Conservation (phyloP, 1,140 invertebrate species). For the Drosophila kohkoa region DNA sequence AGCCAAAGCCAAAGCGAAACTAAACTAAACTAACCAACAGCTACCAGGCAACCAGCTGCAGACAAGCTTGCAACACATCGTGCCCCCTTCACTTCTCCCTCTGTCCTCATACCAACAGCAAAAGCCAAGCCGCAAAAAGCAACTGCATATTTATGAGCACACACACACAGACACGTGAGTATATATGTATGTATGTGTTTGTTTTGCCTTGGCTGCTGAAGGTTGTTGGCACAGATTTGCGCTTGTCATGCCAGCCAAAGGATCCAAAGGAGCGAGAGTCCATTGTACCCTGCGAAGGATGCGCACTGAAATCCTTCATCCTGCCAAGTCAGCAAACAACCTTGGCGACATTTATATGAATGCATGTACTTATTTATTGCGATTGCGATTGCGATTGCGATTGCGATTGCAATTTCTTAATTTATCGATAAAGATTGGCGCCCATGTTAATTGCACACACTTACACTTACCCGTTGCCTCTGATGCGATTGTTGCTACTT, state of each 20-base stretch:
- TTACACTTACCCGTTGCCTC: slow-evolving; percentile 50
- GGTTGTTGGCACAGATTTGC: slow-evolving; percentile 62
- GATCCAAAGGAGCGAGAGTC: slow-evolving; percentile 1
- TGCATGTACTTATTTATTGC: neutral
- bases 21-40: neutral
- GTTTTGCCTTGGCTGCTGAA: slow-evolving; percentile 39
- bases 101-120: neutral
- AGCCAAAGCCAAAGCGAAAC: neutral
- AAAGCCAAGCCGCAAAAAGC: slow-evolving; percentile 2
- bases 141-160: slow-evolving; percentile 67
- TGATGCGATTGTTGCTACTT: slow-evolving; percentile 18
- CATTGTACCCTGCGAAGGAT: slow-evolving; percentile 42
- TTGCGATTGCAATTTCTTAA: neutral
- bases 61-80: neutral
- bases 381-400: neutral
- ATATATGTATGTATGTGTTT: slow-evolving; percentile 20
- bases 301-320: slow-evolving; percentile 25
- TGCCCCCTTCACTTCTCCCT: neutral
- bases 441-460: too few species aligned
- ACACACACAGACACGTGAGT: slow-evolving; percentile 14
- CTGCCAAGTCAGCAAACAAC: slow-evolving; percentile 18
- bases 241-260: slow-evolving; percentile 7
- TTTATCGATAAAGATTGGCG: neutral
- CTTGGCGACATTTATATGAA: slow-evolving; percentile 11
- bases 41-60: slow-evolving; percentile 13